Base-by-base conservation (phyloP, 2,113 vertebrate species). In the Balaenoptera acutorostrata region DNA sequence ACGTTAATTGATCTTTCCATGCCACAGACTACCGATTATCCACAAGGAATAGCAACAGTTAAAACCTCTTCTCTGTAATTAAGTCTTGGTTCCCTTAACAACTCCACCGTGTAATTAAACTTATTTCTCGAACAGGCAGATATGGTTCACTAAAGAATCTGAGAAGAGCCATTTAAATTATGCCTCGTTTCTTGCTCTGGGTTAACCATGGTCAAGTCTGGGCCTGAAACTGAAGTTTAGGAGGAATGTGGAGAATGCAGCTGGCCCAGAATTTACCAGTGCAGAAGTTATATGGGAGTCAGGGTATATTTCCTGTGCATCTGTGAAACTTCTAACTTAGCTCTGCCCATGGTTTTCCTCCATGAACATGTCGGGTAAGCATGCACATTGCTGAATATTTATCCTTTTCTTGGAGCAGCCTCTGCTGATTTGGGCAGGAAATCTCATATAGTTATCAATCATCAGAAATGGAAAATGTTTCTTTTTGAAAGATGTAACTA, bases 401-500 rank as follows among this genome's bases (percentile, higher is more conserved):
- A 74, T 46, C 61, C 72, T 87, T 95, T 93, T 66, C 59, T 85
- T 49, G 14, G 31, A 61, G 81, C 29, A 33, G 90, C 33, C 55
- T 89, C 46, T 17, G 13, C 61, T 41, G 78, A 96, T 31, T 41
- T 33, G 27, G 33, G 36, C 41, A 93, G 86, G 61, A 87, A 72
- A 80, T 80, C 84, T 88, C 80, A 84, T 46, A 89, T 46, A 80
- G 61, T 90, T 94, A 96, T 91, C 96, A 88, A 69, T 92, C 69
- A 96, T 81, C 94, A 97, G 97, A 93, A 93, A 90, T 77, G 87
- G 95, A 97, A 85, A 96, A 10, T 29, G 75, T 52, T 96, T 96
- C 97, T 98, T 97, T 98, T 68, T 20, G 4, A 86, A 97, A 97
- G 92, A 69, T 93, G 41, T 49, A 94, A 98, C 97, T 97, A 98